Evolutionary conservation across 1,140 invertebrate genomes (phyloP).

Genomic region (Drosophila orosa): DNA sequence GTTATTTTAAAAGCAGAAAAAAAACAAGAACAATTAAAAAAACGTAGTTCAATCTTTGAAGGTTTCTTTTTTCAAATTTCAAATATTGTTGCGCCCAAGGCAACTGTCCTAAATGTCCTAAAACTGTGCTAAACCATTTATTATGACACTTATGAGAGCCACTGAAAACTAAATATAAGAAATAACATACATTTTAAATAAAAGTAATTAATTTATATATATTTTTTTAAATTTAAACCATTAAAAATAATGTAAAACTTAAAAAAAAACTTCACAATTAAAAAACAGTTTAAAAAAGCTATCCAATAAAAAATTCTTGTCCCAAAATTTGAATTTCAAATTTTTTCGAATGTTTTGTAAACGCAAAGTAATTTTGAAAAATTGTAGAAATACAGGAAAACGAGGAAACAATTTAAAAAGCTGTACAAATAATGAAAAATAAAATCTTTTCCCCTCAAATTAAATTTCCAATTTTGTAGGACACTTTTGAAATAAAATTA

Average conservation of each 20-base stretch:
- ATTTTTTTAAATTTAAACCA: background rate
- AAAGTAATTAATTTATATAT: background rate
- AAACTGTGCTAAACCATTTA: slow-evolving; percentile 46
- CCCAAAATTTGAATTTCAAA: too few species aligned
- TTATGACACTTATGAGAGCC: background rate
- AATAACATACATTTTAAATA: background rate
- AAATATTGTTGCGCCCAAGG: slow-evolving; percentile 13
- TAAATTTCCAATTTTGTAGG: background rate
- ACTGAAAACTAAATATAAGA: background rate
- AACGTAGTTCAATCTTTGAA: background rate
- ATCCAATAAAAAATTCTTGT: too few species aligned
- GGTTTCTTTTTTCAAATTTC: background rate
- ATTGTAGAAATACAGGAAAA: too few species aligned
- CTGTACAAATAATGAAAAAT: background rate
- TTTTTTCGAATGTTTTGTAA: too few species aligned
- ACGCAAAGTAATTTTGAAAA: too few species aligned
- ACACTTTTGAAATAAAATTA: too few species aligned
- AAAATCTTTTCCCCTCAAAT: background rate
- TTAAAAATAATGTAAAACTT: background rate
- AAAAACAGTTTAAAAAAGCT: background rate
- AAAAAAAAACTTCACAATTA: background rate
- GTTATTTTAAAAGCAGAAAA: too few species aligned
- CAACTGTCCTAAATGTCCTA: background rate
- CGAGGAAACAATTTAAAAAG: too few species aligned
- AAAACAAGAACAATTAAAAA: background rate